These are phyloP conservation scores for Alectoris magna DNA, from an alignment of 2,797 vertebrate genomes.

Conservation along the genomic window DNA sequence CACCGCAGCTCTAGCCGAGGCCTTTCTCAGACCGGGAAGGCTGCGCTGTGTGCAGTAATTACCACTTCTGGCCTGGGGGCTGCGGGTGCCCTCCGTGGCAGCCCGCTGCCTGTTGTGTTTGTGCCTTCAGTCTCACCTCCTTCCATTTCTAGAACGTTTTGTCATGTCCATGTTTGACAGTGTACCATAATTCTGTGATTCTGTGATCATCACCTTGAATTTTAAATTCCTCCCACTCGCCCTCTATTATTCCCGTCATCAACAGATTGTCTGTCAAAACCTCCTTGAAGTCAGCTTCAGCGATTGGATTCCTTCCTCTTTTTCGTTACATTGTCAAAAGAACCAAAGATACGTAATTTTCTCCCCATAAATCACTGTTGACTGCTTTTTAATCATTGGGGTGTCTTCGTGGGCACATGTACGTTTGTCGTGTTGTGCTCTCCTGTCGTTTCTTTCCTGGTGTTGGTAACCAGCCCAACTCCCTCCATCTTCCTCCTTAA, in stretches of 20 bases:
- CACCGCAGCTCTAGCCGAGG: background rate
- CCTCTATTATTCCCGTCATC: accelerated
- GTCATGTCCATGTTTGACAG: background rate
- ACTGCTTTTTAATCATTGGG: background rate
- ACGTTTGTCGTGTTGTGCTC: background rate
- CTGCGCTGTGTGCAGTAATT: accelerated
- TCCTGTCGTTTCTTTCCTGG: background rate
- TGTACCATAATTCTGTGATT: accelerated
- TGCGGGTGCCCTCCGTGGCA: background rate
- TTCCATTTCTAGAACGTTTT: background rate
- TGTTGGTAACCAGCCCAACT: background rate
- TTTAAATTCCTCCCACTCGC: background rate
- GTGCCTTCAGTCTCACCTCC: background rate
- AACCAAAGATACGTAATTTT: background rate
- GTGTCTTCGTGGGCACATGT: background rate
- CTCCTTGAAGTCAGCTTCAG: background rate
- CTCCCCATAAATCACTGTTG: background rate
- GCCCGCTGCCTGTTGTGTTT: accelerated
- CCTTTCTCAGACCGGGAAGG: background rate
- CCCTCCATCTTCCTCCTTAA: background rate
- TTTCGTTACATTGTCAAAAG: accelerated
- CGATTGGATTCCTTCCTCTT: background rate
- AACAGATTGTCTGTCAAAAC: background rate
- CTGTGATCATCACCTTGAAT: background rate
- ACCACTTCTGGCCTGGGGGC: accelerated